These are phyloP conservation scores for Habropoda laboriosa DNA, from an alignment of 1,140 invertebrate species.

Conservation along the genomic window DNA sequence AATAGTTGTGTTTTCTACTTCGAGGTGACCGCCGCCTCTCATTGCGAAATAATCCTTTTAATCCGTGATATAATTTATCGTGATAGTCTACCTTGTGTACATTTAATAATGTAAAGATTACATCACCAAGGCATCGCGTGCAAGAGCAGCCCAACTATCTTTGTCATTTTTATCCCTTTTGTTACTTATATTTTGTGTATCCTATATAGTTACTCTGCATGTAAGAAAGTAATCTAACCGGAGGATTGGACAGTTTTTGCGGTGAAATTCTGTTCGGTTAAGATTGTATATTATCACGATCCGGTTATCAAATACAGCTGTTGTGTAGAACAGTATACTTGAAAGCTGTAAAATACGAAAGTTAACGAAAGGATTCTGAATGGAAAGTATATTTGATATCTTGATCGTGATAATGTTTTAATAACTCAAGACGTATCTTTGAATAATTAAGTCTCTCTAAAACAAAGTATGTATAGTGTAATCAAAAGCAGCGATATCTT, in stretches of 20 bases:
- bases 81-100: slow-evolving; percentile 46
- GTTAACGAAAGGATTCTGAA: background rate
- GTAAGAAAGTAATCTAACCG: slow-evolving; percentile 18
- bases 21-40: background rate
- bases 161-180: background rate
- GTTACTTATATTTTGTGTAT: slow-evolving; percentile 8
- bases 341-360: slow-evolving; percentile 27
- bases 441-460: slow-evolving; percentile 63
- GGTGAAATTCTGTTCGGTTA: slow-evolving; percentile 13
- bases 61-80: slow-evolving; percentile 31
- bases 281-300: slow-evolving; percentile 22
- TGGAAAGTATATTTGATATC: background rate
- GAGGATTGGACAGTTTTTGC: slow-evolving; percentile 34
- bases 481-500: slow-evolving; percentile 45
- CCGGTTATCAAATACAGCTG: slow-evolving; percentile 15
- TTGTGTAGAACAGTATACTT: slow-evolving; percentile 4
- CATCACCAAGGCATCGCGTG: background rate
- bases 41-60: slow-evolving; percentile 19
- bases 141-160: slow-evolving; percentile 16
- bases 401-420: slow-evolving; percentile 13
- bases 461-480: slow-evolving; percentile 63
- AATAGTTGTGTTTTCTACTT: slow-evolving; percentile 28
- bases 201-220: slow-evolving; percentile 13
- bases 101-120: slow-evolving; percentile 38
- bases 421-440: slow-evolving; percentile 20